phyloP scores from a whole-genome alignment of 2,113 vertebrate genomes.

The Syrrhaptes paradoxus region DNA sequence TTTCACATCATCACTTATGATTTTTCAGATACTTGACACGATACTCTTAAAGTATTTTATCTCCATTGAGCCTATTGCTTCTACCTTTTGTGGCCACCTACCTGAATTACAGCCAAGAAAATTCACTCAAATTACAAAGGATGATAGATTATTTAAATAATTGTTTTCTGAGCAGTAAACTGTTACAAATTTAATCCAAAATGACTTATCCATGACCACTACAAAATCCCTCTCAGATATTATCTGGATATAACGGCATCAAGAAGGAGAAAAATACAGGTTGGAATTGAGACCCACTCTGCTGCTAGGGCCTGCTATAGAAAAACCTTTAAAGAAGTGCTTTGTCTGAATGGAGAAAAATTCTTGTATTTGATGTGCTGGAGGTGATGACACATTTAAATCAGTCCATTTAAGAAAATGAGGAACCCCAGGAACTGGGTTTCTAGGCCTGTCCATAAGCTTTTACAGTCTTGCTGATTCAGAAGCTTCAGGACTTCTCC shows the following conservation, averaged over 20 bases:
- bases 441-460: neutral
- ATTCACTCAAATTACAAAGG: neutral
- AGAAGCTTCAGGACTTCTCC: neutral
- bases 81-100: neutral
- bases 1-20: neutral
- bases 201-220: fast-evolving
- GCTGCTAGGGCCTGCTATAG: neutral
- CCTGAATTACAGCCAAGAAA: neutral
- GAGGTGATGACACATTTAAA: neutral
- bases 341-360: neutral
- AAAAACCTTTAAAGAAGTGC: neutral
- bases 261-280: neutral
- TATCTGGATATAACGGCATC: neutral
- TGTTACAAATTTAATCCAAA: neutral
- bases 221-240: neutral
- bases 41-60: neutral
- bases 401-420: neutral
- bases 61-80: neutral
- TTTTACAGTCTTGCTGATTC: neutral
- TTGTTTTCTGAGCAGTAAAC: neutral
- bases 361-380: neutral
- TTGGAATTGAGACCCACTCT: neutral
- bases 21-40: neutral
- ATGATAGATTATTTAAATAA: neutral
- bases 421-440: neutral